Base-by-base conservation (phyloP, 2,888 invertebrate species). In the Eulithis prunata region DNA sequence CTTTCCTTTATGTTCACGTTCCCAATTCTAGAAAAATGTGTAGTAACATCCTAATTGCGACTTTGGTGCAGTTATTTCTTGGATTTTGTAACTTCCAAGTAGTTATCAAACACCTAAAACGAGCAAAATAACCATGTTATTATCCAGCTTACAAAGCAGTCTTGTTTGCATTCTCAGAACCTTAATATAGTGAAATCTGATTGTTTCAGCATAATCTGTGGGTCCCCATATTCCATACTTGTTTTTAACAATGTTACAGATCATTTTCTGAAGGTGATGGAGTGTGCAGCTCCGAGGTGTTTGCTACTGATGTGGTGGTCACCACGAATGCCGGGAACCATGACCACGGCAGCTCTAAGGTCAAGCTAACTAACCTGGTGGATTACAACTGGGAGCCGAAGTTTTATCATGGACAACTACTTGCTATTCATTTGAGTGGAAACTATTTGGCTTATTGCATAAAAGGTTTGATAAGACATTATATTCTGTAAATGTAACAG, bases 321-420 rank as follows among this genome's bases (percentile, higher is more conserved):
- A 93, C 95, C 64, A 96, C 96, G 43, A 96, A 95, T 63, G 93
- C 95, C 7, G 96, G 96, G 11, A 94, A 93, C 71, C 97, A 96
- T 79, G 95, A 95, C 78, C 96, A 96, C 79, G 97, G 97, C 53
- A 97, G 97, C 83, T 98, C 97, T 0, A 97, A 98, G 91, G 97
- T 99, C 36, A 98, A 98, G 83, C 94, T 98, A 53, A 97, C 96
- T 79, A 97, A 97, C 85, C 95, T 98, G 56, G 98, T 98, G 28
- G 98, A 98, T 81, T 98, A 97, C 86, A 97, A 96, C 73, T 99
- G 99, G 99, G 98, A 98, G 84, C 95, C 96, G 54, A 96, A 96
- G 77, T 96, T 97, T 82, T 98, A 98, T 79, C 94, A 95, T 0
- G 98, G 99, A 0, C 97, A 97, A 82, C 91, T 99, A 66, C 95